A percentile compares a stretch with the other conserved stretches of the same genome.
phyloP scores from a whole-genome alignment of 1,140 invertebrate genomes.

The Achroia grisella region DNA sequence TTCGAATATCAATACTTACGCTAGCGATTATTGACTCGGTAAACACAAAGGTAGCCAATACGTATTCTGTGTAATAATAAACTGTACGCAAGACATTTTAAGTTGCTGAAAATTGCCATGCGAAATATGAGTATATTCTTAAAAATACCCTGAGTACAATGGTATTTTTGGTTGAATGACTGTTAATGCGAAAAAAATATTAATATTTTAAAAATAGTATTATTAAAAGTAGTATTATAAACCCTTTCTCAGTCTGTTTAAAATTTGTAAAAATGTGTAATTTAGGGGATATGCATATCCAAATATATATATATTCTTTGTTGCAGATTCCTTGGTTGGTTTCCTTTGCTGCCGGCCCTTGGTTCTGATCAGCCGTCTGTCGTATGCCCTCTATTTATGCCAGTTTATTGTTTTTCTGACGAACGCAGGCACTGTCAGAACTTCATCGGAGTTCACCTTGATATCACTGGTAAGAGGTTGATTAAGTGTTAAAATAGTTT shows the following conservation, averaged over 20 bases:
- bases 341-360: constrained; percentile 80
- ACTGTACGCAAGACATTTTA: too few relatives aligned
- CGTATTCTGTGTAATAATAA: too few relatives aligned
- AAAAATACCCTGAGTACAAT: too few relatives aligned
- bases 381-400: constrained; percentile 83
- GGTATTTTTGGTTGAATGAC: not conserved
- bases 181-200: too few relatives aligned
- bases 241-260: not conserved
- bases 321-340: constrained; percentile 76
- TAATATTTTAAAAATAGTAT: too few relatives aligned
- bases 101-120: too few relatives aligned
- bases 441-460: constrained; percentile 73
- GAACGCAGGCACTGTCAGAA: constrained; percentile 74
- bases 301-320: constrained; percentile 3
- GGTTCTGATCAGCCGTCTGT: constrained; percentile 80
- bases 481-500: constrained; percentile 6
- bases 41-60: too few relatives aligned
- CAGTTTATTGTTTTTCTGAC: constrained; percentile 82
- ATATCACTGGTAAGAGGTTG: constrained; percentile 66
- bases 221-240: not conserved
- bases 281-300: too few relatives aligned
- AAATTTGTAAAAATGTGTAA: not conserved
- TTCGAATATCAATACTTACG: too few relatives aligned
- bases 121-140: too few relatives aligned
- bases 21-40: too few relatives aligned